Evolutionary conservation across 1,140 invertebrate genomes (phyloP), one percentile per base, ranked within the genome.

Genomic region (Rhagoletis zephyria): DNA sequence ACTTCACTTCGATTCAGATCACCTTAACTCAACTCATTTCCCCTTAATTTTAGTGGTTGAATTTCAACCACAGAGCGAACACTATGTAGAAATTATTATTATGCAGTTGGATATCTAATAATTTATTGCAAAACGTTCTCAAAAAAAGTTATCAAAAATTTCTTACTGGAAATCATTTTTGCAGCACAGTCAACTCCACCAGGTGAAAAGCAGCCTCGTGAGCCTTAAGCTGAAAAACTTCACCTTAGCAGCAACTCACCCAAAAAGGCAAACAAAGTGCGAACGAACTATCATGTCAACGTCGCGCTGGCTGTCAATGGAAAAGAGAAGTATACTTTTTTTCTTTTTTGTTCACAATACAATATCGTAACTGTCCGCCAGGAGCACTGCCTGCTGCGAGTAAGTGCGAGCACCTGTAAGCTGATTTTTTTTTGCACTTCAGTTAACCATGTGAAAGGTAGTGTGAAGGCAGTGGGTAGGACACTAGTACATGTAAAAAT

Each of bases 261-360:
- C 48, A 81, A 81, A 81, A 85, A 59, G 81, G 70, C 48, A 85
- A 87, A 81, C 70, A 85, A 87, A 67, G 63, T 88, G 67, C 16
- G 30, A 81, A 60, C 16, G 30, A 81, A 89, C 87, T 14, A 16
- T 74, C 86, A 60, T 67, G 51, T 89, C 89, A 89, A 90, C 90
- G 89, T 90, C 89, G 89, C 89, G 88, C 87, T 87, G 86, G 65
- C 89, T 89, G 89, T 90, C 89, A 90, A 89, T 89, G 89, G 85
- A 88, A 81, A 88, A 87, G 85, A 12, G 87, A 81, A 81, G 48
- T n/a, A 81, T 59, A 56, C 56, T 81, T 30, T 30, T 30, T 30
- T 30, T 30, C 30, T 30, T 30, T 87, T 87, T 89, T 85, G 89
- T 87, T 90, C 89, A 51, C 59, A 63, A 86, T 59, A n/a, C n/a